phyloP scores from a whole-genome alignment of 2,888 invertebrate genomes.

The Orthosia cruda region DNA sequence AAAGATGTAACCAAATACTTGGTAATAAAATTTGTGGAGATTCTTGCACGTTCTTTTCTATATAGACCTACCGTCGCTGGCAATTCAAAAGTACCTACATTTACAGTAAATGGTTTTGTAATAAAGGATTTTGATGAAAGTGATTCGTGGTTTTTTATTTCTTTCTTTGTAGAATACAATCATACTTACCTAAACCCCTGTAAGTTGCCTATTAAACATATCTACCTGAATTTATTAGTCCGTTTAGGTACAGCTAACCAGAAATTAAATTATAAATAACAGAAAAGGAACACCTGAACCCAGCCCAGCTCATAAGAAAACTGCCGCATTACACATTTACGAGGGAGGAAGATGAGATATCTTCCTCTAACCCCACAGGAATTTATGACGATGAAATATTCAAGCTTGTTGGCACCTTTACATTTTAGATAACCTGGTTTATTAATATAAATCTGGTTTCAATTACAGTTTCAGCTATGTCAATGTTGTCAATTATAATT shows the following conservation, averaged over 20 bases:
- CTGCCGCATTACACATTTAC: conserved; percentile 31
- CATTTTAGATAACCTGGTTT: background rate
- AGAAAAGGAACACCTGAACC: conserved; percentile 7
- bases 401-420: conserved; percentile 8
- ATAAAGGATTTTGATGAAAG: too few species aligned
- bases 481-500: too few species aligned
- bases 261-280: conserved; percentile 27
- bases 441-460: background rate
- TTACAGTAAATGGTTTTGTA: too few species aligned
- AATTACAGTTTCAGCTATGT: too few species aligned
- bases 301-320: conserved; percentile 15
- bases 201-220: background rate
- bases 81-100: too few species aligned
- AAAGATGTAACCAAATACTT: too few species aligned
- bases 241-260: background rate
- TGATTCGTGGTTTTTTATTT: background rate
- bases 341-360: conserved; percentile 6
- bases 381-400: conserved; percentile 40
- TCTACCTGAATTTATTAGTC: background rate
- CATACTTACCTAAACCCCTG: background rate
- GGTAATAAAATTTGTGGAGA: too few species aligned
- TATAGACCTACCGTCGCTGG: too few species aligned
- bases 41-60: too few species aligned
- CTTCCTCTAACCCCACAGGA: conserved; percentile 21
- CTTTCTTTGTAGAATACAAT: background rate